Conservation (phyloP, 2,113 vertebrate genomes). For the Macaca mulatta region DNA sequence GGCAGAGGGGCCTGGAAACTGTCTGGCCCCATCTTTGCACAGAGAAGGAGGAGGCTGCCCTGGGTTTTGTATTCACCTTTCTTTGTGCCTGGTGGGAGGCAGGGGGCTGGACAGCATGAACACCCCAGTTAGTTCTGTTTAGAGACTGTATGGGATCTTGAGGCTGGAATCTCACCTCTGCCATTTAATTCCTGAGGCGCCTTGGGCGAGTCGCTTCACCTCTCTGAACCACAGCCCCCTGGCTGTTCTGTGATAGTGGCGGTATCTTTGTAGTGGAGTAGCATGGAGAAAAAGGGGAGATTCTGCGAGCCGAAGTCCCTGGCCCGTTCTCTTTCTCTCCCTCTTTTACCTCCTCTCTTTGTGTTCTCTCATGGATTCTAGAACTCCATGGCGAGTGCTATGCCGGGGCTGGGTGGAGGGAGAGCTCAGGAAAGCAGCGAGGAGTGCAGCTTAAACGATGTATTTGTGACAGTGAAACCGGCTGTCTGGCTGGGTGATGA, state of each 20-base stretch:
- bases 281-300: background rate
- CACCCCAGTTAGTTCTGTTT: background rate
- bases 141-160: too few species aligned
- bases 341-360: background rate
- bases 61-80: accelerated
- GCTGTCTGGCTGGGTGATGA: background rate
- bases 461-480: accelerated
- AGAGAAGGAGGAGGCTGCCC: accelerated
- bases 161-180: background rate
- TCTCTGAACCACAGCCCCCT: background rate
- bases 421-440: too few species aligned
- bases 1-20: background rate
- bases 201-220: accelerated
- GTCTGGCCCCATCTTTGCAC: accelerated
- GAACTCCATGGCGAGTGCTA: background rate
- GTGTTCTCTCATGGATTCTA: background rate
- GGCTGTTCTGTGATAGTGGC: accelerated
- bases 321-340: accelerated
- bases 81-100: too few species aligned
- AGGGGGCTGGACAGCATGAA: accelerated
- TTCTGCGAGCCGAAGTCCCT: background rate
- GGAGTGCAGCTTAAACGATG: too few species aligned
- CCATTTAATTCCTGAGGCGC: too few species aligned
- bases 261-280: accelerated
- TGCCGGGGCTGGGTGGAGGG: background rate